Evolutionary conservation across 1,140 invertebrate species (phyloP), one percentile per base, ranked within the genome.

Genomic region (Armadillidium nasatum): DNA sequence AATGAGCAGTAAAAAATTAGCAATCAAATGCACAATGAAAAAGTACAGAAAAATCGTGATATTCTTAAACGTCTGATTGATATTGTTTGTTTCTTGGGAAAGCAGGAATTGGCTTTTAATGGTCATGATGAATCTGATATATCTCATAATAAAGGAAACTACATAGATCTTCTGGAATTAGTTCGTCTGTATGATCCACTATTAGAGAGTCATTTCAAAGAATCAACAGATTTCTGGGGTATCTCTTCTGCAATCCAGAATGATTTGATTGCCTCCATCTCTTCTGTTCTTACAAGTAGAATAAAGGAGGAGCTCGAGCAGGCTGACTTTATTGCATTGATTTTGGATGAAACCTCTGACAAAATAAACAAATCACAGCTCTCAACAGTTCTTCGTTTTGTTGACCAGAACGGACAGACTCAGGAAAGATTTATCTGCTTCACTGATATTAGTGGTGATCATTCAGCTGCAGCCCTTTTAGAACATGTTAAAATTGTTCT

Each of bases 381-480:
- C n/a, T 70, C 78, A 3, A 71, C 77, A 60, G 54, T 80, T 66
- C n/a, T 77, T 7, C 67, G 78, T 10, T 80, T 44, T 72, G 44
- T 77, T 13, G 22, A 70, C 75, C 33, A 33, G 33, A n/a, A 3
- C 6, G 60, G 22, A 43, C 70, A 71, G 13, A 71, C 72, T 22
- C 54, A 74, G 21, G 79, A 81, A 68, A 74, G 74, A 68, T 81
- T 81, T 79, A 22, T 79, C 3, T 13, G 73, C 3, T 75, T 76
- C 33, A 33, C 33, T 33, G 13, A 21, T 45, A 74, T 78, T 45
- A 22, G 81, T 4, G 71, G 60, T 74, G 77, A 79, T 15, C 81
- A 50, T 23, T 68, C 69, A 13, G 74, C 75, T 23, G 44, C 72
- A 21, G 19, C 6, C 10, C 22, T 81, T 44, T 43, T 7, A 21